phyloP scores from a whole-genome alignment of 2,113 vertebrate genomes.

The Cochlearius cochlearius region DNA sequence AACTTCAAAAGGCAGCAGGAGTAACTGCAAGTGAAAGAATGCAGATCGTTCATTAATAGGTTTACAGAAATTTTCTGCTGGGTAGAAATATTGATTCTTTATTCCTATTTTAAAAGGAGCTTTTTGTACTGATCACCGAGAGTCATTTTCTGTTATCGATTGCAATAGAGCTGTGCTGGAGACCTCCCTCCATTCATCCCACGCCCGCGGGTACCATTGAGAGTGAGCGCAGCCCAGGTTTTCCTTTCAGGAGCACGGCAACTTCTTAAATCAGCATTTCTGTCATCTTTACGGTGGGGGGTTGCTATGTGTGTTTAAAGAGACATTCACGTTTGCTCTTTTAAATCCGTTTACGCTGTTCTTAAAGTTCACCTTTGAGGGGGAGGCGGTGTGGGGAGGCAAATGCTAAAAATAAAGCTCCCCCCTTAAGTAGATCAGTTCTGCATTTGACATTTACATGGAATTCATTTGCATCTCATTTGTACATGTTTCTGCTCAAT shows the following conservation, averaged over 20 bases:
- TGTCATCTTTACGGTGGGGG: neutral
- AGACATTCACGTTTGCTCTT: conserved; percentile 55
- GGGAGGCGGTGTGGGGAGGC: conserved; percentile 23
- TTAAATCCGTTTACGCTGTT: conserved; percentile 28
- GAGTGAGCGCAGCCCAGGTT: neutral
- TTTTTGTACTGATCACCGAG: conserved; percentile 39
- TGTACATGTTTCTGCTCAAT: conserved; percentile 79
- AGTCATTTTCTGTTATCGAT: neutral
- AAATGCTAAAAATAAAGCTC: conserved; percentile 75
- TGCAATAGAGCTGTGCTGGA: neutral
- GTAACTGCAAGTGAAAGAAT: conserved; percentile 21
- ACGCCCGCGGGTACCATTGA: neutral
- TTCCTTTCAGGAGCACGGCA: neutral
- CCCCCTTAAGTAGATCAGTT: conserved; percentile 66
- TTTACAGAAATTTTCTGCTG: conserved; percentile 7
- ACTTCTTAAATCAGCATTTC: conserved; percentile 12
- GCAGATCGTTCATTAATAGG: conserved; percentile 12
- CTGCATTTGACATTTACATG: conserved; percentile 81
- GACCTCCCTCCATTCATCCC: conserved; percentile 12
- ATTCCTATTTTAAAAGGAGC: conserved; percentile 43
- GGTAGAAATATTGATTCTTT: conserved; percentile 43
- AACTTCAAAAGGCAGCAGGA: neutral
- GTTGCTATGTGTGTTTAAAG: conserved; percentile 18
- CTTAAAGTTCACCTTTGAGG: conserved; percentile 58
- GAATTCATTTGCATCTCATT: conserved; percentile 84